Base-by-base conservation (phyloP, 2,888 invertebrate species). In the Hartigia nigra region DNA sequence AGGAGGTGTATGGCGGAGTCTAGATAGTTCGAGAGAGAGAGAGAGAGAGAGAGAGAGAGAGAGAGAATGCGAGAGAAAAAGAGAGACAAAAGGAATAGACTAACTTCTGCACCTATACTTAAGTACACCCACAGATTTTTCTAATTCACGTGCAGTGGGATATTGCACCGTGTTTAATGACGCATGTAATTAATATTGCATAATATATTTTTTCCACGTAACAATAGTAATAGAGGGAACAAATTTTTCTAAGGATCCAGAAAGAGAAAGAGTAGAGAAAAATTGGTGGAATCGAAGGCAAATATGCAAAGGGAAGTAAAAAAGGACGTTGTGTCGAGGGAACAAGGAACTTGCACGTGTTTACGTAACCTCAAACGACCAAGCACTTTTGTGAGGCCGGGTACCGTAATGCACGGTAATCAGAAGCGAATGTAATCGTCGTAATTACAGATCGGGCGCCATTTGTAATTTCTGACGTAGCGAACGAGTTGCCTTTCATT, bases 391-490 rank as follows among this genome's bases (percentile, higher is more conserved):
- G 75, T 23, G 36, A 31, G 12, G 35, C 55, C 75, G 14, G 14
- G 75, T 34, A 37, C 36, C 36, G 37, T 75, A 75, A 75, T 75
- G 34, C 69, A 78, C 80, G 69, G 82, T 82, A 81, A 83, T 84
- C 82, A 86, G 82, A 84, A 83, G 74, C 77, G 70, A 77, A 79
- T 79, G 82, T 87, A 86, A 86, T 85, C 82, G 82, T 74, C 79
- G 84, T 86, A 86, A 87, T 87, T 85, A 83, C 82, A 79, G 78
- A 70, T 76, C 34, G 72, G 32, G 12, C 72, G 31, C 12, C 72
- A 72, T 72, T 72, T 34, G 72, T 72, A 14, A 14, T 31, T 55
- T 12, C 72, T 72, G 14, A 32, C 9, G 31, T 72, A 31, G 72
- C 31, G 1, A 72, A 31, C 72, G 31, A 72, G 32, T 34, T 36